Conservation (phyloP, 2,113 vertebrate genomes). For the Hippopotamus amphibius region DNA sequence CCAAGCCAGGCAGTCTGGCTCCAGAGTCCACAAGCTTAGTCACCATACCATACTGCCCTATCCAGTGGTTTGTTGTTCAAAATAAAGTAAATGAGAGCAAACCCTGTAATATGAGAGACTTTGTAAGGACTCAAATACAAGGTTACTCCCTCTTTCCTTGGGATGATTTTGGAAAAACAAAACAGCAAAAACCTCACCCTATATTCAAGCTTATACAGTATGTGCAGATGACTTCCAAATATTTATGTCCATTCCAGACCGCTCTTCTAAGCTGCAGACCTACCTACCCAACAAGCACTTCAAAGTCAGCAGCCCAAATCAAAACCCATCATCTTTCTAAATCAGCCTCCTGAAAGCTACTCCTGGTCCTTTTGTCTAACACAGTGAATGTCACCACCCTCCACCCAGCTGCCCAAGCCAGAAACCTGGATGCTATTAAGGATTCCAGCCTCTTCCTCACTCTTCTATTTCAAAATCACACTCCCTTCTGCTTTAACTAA, state of each 20-base stretch:
- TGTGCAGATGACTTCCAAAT: conserved; percentile 82
- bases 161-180: conserved; percentile 82
- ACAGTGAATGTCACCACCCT: conserved; percentile 9
- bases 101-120: conserved; percentile 84
- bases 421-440: conserved; percentile 30
- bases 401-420: conserved; percentile 11
- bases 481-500: background rate
- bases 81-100: conserved; percentile 84
- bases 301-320: conserved; percentile 64
- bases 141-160: conserved; percentile 81
- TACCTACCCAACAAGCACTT: conserved; percentile 66
- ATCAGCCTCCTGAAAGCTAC: background rate
- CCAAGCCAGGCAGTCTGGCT: conserved; percentile 79
- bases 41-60: conserved; percentile 79
- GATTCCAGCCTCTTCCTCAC: conserved; percentile 4
- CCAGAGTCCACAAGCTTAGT: conserved; percentile 80
- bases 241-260: conserved; percentile 75
- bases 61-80: conserved; percentile 84
- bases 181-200: conserved; percentile 81
- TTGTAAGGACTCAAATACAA: conserved; percentile 79
- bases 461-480: background rate
- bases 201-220: conserved; percentile 81
- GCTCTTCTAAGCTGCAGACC: conserved; percentile 55
- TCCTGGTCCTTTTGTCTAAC: conserved; percentile 26
- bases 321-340: conserved; percentile 64